Evolutionary conservation across 2,113 vertebrate genomes (phyloP), one percentile per base, ranked within the genome.

Genomic region (Pyxicephalus adspersus): DNA sequence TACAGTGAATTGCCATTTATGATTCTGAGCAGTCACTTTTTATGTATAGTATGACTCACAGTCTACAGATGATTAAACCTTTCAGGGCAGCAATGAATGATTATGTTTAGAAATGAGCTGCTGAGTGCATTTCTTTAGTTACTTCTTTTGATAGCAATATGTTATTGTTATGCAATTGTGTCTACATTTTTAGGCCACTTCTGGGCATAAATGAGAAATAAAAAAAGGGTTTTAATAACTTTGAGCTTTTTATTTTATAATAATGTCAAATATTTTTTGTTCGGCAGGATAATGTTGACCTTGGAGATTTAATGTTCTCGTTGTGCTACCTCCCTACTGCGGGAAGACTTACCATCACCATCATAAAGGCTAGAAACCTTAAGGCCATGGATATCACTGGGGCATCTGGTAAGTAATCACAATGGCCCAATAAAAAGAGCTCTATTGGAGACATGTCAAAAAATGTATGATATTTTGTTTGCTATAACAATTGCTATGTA

Each of bases 361-460:
- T 99, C 89, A 98, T 99, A 90, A 98, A 99, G 89, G 98, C 97
- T 79, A 93, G 97, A 83, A 99, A 99, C 87, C 92, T 99, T 79
- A 99, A 99, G 87, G 98, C 98, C 84, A 99, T 99, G 98, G 98
- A 99, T 89, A 99, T 99, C 88, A 99, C 98, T 5, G 97, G 97
- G 87, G 97, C 97, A 88, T 99, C 97, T 90, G 97, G 97, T 98
- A 91, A 85, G 91, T 76, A 80, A 55, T 0, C 19, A 38, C 31
- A n/a, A 11, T 71, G 64, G 85, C 22, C 20, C 13, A 16, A 13
- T 19, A 18, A 29, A 6, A 19, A 64, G 29, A 26, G 16, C 18
- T 20, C 2, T 5, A 38, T 3, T 38, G 72, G 16, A 67, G 8
- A 4, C 3, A 5, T 3, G 7, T 15, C 5, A 6, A 23, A 2